Evolutionary conservation across 2,113 vertebrate species (phyloP), one percentile per base, ranked within the genome.

Genomic region (Chauna torquata): DNA sequence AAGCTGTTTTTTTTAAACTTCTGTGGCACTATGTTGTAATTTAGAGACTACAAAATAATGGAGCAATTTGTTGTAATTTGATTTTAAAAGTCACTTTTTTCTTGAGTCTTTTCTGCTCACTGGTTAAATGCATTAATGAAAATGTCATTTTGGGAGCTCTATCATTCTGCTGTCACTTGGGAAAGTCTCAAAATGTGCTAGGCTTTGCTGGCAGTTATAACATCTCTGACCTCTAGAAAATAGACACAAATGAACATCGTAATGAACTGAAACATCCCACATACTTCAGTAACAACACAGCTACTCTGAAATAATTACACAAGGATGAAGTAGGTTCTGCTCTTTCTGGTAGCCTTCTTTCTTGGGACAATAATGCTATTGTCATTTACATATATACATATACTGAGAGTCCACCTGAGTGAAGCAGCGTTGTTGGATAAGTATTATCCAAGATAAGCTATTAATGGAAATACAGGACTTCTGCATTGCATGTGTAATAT

Each of bases 181-280:
- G 5, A 52, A 92, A 66, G 50, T 62, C 24, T 86, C 59, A 77
- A 72, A 83, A 77, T 12, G 18, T 45, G 38, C 30, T 76, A 38
- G 74, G 32, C 58, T 95, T 94, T 88, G 54, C 71, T 62, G 58
- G 40, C 24, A 74, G 30, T 74, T 80, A 27, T 58, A 86, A 49
- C 40, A 66, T 25, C 30, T 80, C 75, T 61, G 54, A 45, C 34
- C 27, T 65, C 72, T 86, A 27, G 86, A 90, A 92, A 79, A 22
- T 0, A 91, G 42, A 38, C 28, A 74, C 25, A 76, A 78, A 82
- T 44, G 22, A 12, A 64, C 9, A 50, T 25, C 77, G 25, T 40
- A 92, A 84, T 24, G 16, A 16, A 81, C 44, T n/a, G 58, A 83
- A 95, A 88, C 36, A 54, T 24, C 20, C 23, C n/a, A 65, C 80